Conservation (phyloP, 2,888 invertebrate genomes). For the Eupithecia insigniata region DNA sequence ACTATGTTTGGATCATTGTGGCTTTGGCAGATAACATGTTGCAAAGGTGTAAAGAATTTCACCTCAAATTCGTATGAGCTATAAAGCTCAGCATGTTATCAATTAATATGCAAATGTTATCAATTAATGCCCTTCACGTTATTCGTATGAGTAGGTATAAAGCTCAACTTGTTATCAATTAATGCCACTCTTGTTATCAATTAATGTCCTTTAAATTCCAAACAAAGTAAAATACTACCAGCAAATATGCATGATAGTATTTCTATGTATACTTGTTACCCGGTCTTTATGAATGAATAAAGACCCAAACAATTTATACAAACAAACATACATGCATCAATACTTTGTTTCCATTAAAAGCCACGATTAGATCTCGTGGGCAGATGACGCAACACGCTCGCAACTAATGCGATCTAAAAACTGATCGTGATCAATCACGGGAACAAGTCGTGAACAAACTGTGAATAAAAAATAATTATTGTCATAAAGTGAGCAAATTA, state of each 20-base stretch:
- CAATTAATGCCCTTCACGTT: too few species aligned
- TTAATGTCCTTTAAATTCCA: background rate
- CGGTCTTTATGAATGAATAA: background rate
- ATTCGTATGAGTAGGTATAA: too few species aligned
- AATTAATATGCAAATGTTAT: too few species aligned
- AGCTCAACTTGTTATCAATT: too few species aligned
- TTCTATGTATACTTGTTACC: background rate
- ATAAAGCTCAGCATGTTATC: too few species aligned
- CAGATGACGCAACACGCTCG: slow-evolving; percentile 25
- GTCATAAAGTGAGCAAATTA: background rate
- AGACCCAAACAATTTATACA: background rate
- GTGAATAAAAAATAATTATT: background rate
- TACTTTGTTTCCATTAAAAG: slow-evolving; percentile 1
- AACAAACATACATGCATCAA: background rate
- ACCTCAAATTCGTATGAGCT: too few species aligned
- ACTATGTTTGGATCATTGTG: too few species aligned
- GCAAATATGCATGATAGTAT: background rate
- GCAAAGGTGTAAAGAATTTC: too few species aligned
- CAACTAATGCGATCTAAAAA: slow-evolving; percentile 23
- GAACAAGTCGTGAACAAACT: slow-evolving; percentile 13
- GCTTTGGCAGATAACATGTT: too few species aligned
- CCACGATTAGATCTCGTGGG: slow-evolving; percentile 21
- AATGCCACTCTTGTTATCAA: too few species aligned
- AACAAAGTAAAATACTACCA: background rate
- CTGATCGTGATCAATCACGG: slow-evolving; percentile 24